These are phyloP conservation scores for Adrianichthys oophorus DNA, from an alignment of 2,797 vertebrate genomes.

Conservation along the genomic window DNA sequence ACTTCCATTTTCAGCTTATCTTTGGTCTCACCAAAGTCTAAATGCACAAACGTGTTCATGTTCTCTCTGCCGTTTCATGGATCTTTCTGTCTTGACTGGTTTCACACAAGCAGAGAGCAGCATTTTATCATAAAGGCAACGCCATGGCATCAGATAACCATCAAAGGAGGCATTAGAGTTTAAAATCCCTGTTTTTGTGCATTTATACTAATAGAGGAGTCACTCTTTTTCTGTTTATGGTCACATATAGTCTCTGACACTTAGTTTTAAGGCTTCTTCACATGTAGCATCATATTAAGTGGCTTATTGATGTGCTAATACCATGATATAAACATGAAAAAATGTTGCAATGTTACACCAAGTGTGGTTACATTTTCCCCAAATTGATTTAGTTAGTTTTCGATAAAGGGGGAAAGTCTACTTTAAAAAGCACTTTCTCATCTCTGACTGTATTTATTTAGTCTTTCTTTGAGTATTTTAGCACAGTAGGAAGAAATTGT, in stretches of 20 bases:
- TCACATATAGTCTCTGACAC: neutral
- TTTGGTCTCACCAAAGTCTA: neutral
- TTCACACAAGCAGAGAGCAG: conserved; percentile 92
- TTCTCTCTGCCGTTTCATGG: conserved; percentile 46
- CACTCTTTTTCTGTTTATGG: conserved; percentile 25
- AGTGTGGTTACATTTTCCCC: neutral
- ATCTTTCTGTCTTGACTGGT: conserved; percentile 92
- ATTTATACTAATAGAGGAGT: conserved; percentile 25
- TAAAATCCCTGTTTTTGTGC: conserved; percentile 38
- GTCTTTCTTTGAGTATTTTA: conserved; percentile 8
- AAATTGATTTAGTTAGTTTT: neutral
- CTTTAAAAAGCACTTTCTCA: conserved; percentile 1
- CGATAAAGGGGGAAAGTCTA: neutral
- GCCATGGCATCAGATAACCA: conserved; percentile 62
- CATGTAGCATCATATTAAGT: conserved; percentile 28
- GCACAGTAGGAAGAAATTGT: conserved; percentile 12
- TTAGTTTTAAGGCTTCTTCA: conserved; percentile 3
- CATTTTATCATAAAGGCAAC: conserved; percentile 93
- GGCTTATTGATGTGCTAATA: neutral
- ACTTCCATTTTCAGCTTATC: neutral
- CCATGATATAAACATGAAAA: neutral
- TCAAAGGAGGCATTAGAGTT: too few relatives aligned
- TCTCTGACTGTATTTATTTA: neutral
- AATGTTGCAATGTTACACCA: neutral
- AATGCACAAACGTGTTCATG: neutral